phyloP scores from a whole-genome alignment of 2,888 invertebrate genomes.

The Tiliacea citrago region DNA sequence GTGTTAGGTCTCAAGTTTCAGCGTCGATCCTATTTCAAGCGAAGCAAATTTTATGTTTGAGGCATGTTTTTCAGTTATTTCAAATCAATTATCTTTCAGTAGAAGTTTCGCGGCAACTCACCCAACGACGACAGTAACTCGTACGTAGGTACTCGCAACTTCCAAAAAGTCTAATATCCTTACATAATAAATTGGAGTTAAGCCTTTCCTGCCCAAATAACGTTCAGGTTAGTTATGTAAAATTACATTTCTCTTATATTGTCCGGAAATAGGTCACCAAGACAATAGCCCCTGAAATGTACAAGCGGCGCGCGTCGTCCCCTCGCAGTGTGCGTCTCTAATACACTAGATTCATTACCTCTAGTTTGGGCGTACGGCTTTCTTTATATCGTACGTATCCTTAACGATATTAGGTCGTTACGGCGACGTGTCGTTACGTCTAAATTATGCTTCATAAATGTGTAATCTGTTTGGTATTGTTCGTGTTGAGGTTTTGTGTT shows the following conservation, averaged over 20 bases:
- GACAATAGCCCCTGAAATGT: constrained; percentile 79
- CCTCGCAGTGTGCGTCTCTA: constrained; percentile 58
- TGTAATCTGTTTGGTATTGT: constrained; percentile 71
- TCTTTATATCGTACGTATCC: constrained; percentile 68
- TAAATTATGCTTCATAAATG: constrained; percentile 68
- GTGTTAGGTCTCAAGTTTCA: constrained; percentile 28
- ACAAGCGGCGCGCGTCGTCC: constrained; percentile 71
- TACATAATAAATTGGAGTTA: constrained; percentile 42
- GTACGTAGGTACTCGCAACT: constrained; percentile 22
- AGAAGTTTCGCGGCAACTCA: constrained; percentile 55
- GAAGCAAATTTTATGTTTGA: not conserved
- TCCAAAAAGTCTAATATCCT: constrained; percentile 45
- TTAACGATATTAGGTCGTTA: constrained; percentile 71
- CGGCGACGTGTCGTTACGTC: constrained; percentile 65
- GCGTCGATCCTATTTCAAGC: constrained; percentile 8
- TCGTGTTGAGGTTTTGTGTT: constrained; percentile 57
- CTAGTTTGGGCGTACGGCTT: constrained; percentile 73
- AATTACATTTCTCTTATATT: constrained; percentile 70
- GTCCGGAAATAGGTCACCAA: constrained; percentile 84
- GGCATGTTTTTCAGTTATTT: constrained; percentile 14
- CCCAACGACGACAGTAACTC: constrained; percentile 8
- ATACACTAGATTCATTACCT: constrained; percentile 79
- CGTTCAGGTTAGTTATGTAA: constrained; percentile 65
- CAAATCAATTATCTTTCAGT: constrained; percentile 9
- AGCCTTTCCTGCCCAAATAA: constrained; percentile 57